Base-by-base conservation (phyloP, 2,797 vertebrate genomes). In the Galagoides demidoff region DNA sequence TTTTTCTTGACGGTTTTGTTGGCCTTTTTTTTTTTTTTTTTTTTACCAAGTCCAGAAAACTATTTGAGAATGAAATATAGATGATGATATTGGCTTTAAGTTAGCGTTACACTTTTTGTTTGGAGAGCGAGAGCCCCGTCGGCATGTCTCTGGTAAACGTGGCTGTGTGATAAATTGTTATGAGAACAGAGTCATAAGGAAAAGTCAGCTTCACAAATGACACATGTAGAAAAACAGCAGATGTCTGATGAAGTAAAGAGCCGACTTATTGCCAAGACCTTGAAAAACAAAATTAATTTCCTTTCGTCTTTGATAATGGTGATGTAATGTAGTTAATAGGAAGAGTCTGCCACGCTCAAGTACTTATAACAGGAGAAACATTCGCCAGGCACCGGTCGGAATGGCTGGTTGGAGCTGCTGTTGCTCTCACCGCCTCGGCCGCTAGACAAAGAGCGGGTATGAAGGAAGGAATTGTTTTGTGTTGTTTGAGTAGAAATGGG, bases 261-360 rank as follows among this genome's bases (percentile, higher is more conserved):
- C 92, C 95, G 1, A 97, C 97, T 97, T 93, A 96, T 97, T 98
- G 98, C 98, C 98, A 99, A 98, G 98, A 93, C 98, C 98, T 98
- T 98, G 98, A 97, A 99, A 99, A 99, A 98, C 98, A 98, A 98
- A 98, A 98, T 98, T 99, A 98, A 99, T 99, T 99, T 99, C 98
- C 98, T 98, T 98, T 98, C 95, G 71, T 98, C 98, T 99, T 99
- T 99, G 99, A 99, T 99, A 99, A 98, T 98, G 98, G 86, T 99
- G 98, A 99, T 97, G 98, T 99, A 98, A 99, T 99, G 98, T 94
- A 94, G 98, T 97, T 98, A 98, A 98, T 98, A 98, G 98, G 98
- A 98, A 98, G 98, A 98, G 98, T 95, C 98, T 98, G 98, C 98
- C 98, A 98, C 43, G 95, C 98, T 98, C 95, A 34, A 97, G 97